Conservation (phyloP, 2,888 invertebrate species). For the Diarsia rubi region DNA sequence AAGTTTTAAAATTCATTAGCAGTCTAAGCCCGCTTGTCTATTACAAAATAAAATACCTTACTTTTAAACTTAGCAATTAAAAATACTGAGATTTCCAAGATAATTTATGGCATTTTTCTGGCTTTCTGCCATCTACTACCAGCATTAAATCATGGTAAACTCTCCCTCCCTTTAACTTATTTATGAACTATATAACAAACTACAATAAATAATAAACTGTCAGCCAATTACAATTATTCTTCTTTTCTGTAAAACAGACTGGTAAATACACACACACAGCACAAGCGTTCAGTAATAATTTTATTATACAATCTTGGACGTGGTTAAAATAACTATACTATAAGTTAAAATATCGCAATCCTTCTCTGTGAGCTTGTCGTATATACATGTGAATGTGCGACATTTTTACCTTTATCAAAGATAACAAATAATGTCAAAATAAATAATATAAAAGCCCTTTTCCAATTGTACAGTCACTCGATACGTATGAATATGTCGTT, state of each 20-base stretch:
- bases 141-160: not conserved
- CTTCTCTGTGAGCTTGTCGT: not conserved
- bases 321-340: not conserved
- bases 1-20: not conserved
- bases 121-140: not conserved
- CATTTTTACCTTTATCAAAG: conserved; percentile 16
- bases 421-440: conserved; percentile 22
- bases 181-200: not conserved
- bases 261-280: too few species aligned
- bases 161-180: too few species aligned
- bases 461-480: conserved; percentile 16
- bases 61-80: too few species aligned
- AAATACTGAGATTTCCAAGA: not conserved
- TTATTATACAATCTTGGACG: too few species aligned
- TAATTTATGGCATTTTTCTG: too few species aligned
- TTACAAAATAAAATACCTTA: not conserved
- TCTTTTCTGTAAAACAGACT: not conserved
- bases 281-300: not conserved
- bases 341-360: not conserved
- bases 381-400: not conserved
- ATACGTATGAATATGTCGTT: conserved; percentile 42
- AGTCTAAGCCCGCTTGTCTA: not conserved
- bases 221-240: not conserved
- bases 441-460: conserved; percentile 29
- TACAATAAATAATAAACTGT: not conserved